These are phyloP conservation scores for Machaerirhynchus nigripectus DNA, from an alignment of 2,113 vertebrate species.

Conservation along the genomic window DNA sequence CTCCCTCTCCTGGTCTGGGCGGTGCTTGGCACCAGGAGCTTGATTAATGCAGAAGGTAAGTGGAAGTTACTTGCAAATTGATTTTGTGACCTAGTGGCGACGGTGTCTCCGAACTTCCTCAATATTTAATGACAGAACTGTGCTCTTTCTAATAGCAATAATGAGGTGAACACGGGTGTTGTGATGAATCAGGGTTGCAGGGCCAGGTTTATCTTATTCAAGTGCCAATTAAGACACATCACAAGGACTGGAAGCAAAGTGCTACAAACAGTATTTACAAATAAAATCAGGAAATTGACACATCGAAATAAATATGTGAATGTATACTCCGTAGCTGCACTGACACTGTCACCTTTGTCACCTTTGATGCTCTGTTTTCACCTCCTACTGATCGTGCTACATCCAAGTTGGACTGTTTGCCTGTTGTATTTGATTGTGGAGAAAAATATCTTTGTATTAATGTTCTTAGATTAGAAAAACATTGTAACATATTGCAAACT, in stretches of 20 bases:
- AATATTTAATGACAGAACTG: neutral
- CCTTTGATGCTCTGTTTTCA: neutral
- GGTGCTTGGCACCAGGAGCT: neutral
- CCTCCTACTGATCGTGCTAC: neutral
- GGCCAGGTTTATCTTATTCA: neutral
- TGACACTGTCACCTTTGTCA: neutral
- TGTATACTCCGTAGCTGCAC: neutral
- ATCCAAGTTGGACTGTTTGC: neutral
- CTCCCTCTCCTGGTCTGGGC: slow-evolving; percentile 48
- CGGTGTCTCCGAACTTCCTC: neutral
- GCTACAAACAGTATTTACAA: neutral
- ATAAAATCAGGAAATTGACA: neutral
- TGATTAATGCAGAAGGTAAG: neutral
- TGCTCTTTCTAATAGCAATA: neutral
- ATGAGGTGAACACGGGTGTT: neutral
- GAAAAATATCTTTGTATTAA: neutral
- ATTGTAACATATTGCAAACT: neutral
- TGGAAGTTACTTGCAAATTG: neutral
- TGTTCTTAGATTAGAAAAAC: neutral
- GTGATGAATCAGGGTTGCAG: neutral
- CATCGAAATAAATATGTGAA: neutral
- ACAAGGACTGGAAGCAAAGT: neutral
- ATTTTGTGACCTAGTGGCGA: neutral
- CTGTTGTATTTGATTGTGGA: neutral
- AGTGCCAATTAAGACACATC: neutral